A percentile compares a stretch with the other conserved stretches of the same genome.
Conservation (phyloP, 2,888 invertebrate species). For the Netelia fuscicornis region DNA sequence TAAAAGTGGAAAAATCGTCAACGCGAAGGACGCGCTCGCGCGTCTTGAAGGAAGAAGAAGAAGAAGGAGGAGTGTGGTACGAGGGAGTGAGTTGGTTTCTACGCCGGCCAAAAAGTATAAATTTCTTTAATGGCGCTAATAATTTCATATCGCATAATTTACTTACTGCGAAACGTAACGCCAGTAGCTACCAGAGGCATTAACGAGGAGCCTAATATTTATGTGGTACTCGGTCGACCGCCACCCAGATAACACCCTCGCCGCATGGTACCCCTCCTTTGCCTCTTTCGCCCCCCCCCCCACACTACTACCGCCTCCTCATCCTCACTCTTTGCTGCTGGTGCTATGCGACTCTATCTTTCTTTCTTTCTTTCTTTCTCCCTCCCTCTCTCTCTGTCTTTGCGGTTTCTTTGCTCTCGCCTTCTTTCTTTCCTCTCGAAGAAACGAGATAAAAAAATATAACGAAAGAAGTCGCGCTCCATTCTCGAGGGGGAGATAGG, state of each 20-base stretch:
- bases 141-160: conserved; percentile 85
- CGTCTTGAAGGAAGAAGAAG: conserved; percentile 51
- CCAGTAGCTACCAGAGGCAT: conserved; percentile 84
- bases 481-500: conserved; percentile 64
- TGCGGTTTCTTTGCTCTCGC: conserved; percentile 64
- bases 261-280: conserved; percentile 71
- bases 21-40: conserved; percentile 66
- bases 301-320: conserved; percentile 64
- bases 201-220: conserved; percentile 85
- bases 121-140: conserved; percentile 85
- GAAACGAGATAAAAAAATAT: conserved; percentile 66
- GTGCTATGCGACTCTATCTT: conserved; percentile 53
- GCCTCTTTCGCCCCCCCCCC: conserved; percentile 68
- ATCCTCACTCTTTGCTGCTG: conserved; percentile 67
- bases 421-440: conserved; percentile 59
- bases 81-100: conserved; percentile 68
- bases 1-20: conserved; percentile 74
- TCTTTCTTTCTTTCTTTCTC: conserved; percentile 55
- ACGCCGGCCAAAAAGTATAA: conserved; percentile 82
- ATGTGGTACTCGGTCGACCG: conserved; percentile 83
- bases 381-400: conserved; percentile 33
- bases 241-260: conserved; percentile 84
- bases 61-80: conserved; percentile 62
- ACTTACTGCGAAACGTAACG: conserved; percentile 85
- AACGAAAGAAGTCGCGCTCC: conserved; percentile 63